Evolutionary conservation across 2,888 invertebrate species (phyloP).

Genomic region (Zygogramma bicolorata): DNA sequence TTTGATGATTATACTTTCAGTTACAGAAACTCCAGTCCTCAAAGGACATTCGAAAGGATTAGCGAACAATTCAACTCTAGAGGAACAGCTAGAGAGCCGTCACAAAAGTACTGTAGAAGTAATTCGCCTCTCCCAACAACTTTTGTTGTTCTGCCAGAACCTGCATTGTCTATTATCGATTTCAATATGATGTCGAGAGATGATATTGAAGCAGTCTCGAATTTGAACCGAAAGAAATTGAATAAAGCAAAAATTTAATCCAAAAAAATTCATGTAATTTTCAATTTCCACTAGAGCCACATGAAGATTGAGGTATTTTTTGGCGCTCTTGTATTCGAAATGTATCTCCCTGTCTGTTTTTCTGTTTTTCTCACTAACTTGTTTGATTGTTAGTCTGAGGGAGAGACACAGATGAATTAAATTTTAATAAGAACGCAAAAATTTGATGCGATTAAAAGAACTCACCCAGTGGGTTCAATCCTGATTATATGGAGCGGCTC

Average conservation of each 20-base stretch:
- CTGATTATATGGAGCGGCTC: too few relatives aligned
- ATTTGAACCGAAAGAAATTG: slow-evolving; percentile 45
- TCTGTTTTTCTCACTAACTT: too few relatives aligned
- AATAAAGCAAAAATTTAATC: slow-evolving; percentile 22
- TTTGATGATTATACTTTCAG: slow-evolving; percentile 64
- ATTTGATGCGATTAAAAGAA: too few relatives aligned
- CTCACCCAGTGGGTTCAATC: too few relatives aligned
- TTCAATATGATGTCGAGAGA: slow-evolving; percentile 75
- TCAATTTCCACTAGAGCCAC: too few relatives aligned
- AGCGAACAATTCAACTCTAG: slow-evolving; percentile 48
- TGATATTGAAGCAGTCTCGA: slow-evolving; percentile 53
- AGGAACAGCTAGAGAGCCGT: slow-evolving; percentile 42
- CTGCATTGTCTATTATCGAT: slow-evolving; percentile 80
- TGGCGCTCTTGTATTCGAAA: too few relatives aligned
- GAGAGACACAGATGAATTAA: too few relatives aligned
- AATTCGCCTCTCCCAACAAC: slow-evolving; percentile 55
- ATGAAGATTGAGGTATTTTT: too few relatives aligned
- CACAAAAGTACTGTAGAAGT: slow-evolving; percentile 36
- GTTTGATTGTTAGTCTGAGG: too few relatives aligned
- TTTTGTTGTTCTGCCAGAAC: slow-evolving; percentile 69
- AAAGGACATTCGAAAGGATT: slow-evolving; percentile 51
- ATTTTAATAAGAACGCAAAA: too few relatives aligned
- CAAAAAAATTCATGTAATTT: too few relatives aligned
- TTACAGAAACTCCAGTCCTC: slow-evolving; percentile 56
- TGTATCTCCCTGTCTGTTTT: too few relatives aligned